Conservation (phyloP, 2,113 vertebrate species). For the Chionis minor region DNA sequence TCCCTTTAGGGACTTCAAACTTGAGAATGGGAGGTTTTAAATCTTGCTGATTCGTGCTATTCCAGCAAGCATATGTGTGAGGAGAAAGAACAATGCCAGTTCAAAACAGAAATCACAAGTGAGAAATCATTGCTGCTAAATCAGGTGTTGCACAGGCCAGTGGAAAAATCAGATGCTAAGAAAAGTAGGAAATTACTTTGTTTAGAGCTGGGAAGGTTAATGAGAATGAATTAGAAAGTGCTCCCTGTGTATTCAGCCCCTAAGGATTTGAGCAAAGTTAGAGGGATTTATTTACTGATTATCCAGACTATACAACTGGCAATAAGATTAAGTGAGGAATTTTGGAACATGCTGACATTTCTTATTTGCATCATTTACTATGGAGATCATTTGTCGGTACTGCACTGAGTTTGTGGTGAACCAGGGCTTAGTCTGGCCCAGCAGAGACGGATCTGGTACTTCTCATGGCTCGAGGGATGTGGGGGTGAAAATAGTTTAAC, state of each 20-base stretch:
- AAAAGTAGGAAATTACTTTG: conserved; percentile 36
- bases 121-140: conserved; percentile 56
- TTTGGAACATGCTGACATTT: conserved; percentile 55
- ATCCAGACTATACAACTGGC: conserved; percentile 66
- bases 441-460: conserved; percentile 52
- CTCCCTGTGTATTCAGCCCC: conserved; percentile 30
- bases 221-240: conserved; percentile 58
- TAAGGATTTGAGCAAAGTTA: conserved; percentile 28
- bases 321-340: conserved; percentile 52
- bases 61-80: conserved; percentile 46
- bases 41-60: conserved; percentile 71
- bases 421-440: conserved; percentile 52
- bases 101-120: conserved; percentile 48
- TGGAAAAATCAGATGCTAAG: conserved; percentile 7
- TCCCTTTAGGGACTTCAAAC: conserved; percentile 70
- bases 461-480: conserved; percentile 37
- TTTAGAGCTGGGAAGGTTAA: conserved; percentile 49
- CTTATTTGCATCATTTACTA: conserved; percentile 59
- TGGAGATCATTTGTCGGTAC: conserved; percentile 33
- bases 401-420: conserved; percentile 49
- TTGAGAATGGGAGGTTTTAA: conserved; percentile 76
- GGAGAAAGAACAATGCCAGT: conserved; percentile 48
- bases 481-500: conserved; percentile 50
- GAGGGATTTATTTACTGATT: conserved; percentile 58
- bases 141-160: conserved; percentile 51